phyloP scores from a whole-genome alignment of 2,113 vertebrate genomes.

The Gymnorhina tibicen region DNA sequence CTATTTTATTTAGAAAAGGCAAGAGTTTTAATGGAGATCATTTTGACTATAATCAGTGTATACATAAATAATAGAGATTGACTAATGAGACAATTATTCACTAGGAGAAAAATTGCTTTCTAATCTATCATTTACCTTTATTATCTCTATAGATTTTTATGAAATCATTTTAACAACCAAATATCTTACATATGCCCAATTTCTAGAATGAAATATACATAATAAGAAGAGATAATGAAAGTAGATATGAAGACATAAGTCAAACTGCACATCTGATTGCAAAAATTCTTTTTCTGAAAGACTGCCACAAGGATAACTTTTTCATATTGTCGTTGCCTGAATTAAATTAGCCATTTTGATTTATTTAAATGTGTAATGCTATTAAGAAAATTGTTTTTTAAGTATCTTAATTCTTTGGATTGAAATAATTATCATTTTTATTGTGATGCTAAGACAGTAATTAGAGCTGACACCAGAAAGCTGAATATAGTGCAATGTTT shows the following conservation, averaged over 20 bases:
- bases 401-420: background rate
- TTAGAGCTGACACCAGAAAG: conserved; percentile 28
- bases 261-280: background rate
- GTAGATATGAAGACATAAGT: conserved; percentile 1
- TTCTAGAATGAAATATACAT: background rate
- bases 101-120: background rate
- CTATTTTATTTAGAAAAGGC: background rate
- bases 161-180: background rate
- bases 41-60: background rate
- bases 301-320: conserved; percentile 9
- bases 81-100: background rate
- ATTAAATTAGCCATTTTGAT: conserved; percentile 41
- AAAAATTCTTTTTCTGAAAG: background rate
- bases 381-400: conserved; percentile 63
- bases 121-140: background rate
- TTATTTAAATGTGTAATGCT: conserved; percentile 41
- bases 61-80: background rate
- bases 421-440: conserved; percentile 55
- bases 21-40: background rate
- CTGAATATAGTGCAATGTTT: background rate
- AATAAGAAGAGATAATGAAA: conserved; percentile 4
- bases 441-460: conserved; percentile 28
- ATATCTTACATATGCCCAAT: background rate
- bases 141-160: background rate
- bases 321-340: background rate